phyloP scores from a whole-genome alignment of 2,113 vertebrate genomes.

The Rhabdornis inornatus region DNA sequence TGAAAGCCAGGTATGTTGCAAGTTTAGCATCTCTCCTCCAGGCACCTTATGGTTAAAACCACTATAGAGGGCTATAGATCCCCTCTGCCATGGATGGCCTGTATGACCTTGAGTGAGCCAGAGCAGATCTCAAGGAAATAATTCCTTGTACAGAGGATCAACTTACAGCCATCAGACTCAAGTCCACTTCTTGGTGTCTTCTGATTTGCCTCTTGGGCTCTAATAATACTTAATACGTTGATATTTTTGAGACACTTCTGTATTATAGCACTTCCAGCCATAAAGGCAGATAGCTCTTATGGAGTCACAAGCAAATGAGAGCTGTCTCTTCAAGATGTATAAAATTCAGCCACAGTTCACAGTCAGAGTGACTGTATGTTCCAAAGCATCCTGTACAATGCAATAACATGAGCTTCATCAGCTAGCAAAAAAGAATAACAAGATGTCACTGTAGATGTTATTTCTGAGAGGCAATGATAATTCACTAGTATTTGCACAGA shows the following conservation, averaged over 20 bases:
- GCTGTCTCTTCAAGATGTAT: background rate
- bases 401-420: slow-evolving; percentile 1
- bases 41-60: background rate
- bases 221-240: background rate
- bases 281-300: background rate
- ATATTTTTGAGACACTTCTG: background rate
- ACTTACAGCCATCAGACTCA: background rate
- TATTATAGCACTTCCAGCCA: background rate
- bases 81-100: background rate
- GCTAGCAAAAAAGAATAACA: background rate
- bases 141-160: background rate
- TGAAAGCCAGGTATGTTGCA: background rate
- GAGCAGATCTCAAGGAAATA: background rate
- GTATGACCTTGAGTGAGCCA: background rate
- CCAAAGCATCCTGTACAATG: slow-evolving; percentile 20
- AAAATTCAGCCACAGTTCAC: slow-evolving; percentile 27
- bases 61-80: background rate
- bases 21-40: background rate
- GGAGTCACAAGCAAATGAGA: background rate
- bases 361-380: background rate
- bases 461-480: slow-evolving; percentile 11
- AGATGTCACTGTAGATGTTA: background rate
- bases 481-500: slow-evolving; percentile 6
- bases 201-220: background rate
- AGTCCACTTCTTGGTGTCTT: background rate